Evolutionary conservation across 2,888 invertebrate genomes (phyloP).

Genomic region (Ormia ochracea): DNA sequence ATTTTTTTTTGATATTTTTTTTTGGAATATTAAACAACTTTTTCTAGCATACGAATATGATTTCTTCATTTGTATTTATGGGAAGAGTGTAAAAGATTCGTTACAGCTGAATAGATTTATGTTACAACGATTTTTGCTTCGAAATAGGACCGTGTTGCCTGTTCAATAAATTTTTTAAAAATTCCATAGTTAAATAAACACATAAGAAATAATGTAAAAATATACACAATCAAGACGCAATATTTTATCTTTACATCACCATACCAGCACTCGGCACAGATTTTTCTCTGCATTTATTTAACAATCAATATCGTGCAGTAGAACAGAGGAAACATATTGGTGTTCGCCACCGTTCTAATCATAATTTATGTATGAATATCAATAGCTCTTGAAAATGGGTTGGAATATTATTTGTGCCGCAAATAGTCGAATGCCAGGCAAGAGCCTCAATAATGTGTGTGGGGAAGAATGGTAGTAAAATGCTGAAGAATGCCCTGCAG

Average conservation of each 20-base stretch:
- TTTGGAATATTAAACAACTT: too few species aligned
- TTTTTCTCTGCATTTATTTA: constrained; percentile 15
- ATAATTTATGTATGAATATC: constrained; percentile 39
- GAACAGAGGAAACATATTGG: background rate
- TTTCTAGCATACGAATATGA: too few species aligned
- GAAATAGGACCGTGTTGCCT: background rate
- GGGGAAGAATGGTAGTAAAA: background rate
- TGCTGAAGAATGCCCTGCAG: constrained; percentile 3
- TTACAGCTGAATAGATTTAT: background rate
- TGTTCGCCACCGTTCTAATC: background rate
- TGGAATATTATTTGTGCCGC: constrained; percentile 23
- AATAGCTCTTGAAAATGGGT: constrained; percentile 37
- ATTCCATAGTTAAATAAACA: constrained; percentile 1
- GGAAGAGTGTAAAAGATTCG: background rate
- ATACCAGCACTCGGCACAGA: background rate
- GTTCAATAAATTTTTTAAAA: background rate
- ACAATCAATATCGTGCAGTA: background rate
- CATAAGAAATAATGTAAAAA: background rate
- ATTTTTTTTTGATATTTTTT: too few species aligned
- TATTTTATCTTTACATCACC: background rate
- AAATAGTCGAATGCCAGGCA: background rate
- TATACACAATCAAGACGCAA: background rate
- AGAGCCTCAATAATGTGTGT: background rate
- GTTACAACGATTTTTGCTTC: background rate
- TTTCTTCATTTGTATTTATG: too few species aligned